phyloP scores from a whole-genome alignment of 2,888 invertebrate genomes.

The Alcis repandata region DNA sequence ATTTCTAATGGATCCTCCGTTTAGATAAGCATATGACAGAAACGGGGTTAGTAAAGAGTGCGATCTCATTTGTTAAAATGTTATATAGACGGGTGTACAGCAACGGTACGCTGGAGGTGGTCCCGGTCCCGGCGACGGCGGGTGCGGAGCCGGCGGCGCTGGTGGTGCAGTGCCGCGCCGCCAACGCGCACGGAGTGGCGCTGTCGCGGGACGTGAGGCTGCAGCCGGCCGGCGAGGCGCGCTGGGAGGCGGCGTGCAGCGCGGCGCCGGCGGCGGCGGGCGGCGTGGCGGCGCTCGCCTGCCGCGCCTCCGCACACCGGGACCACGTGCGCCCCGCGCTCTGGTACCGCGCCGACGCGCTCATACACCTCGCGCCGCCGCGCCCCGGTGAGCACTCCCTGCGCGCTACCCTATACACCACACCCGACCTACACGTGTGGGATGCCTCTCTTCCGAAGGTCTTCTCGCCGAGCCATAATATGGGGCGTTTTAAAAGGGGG shows the following conservation, averaged over 20 bases:
- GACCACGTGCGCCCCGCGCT: conserved; percentile 53
- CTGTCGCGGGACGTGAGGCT: conserved; percentile 92
- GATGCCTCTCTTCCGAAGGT: too few relatives aligned
- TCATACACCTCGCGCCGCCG: conserved; percentile 80
- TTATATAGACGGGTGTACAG: conserved; percentile 55
- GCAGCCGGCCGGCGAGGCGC: conserved; percentile 73
- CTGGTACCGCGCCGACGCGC: conserved; percentile 67
- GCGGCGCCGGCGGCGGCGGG: conserved; percentile 53
- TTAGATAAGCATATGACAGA: too few relatives aligned
- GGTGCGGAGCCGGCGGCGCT: conserved; percentile 38
- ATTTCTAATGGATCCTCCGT: too few relatives aligned
- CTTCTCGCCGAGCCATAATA: too few relatives aligned
- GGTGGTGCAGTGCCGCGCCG: conserved; percentile 89
- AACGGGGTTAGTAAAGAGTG: too few relatives aligned
- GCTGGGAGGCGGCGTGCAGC: conserved; percentile 59
- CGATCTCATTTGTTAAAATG: background rate
- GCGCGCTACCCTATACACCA: background rate
- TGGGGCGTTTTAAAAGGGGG: too few relatives aligned
- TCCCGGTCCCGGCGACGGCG: conserved; percentile 47
- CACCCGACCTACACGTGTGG: too few relatives aligned
- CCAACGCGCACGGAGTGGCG: conserved; percentile 91
- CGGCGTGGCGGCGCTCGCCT: conserved; percentile 68
- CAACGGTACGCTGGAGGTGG: conserved; percentile 73
- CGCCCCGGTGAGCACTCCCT: conserved; percentile 79
- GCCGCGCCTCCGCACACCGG: conserved; percentile 50